Percentiles rank a stretch among this genome's conserved stretches.
Conservation (phyloP, 2,113 vertebrate genomes). For the Gymnarchus niloticus region DNA sequence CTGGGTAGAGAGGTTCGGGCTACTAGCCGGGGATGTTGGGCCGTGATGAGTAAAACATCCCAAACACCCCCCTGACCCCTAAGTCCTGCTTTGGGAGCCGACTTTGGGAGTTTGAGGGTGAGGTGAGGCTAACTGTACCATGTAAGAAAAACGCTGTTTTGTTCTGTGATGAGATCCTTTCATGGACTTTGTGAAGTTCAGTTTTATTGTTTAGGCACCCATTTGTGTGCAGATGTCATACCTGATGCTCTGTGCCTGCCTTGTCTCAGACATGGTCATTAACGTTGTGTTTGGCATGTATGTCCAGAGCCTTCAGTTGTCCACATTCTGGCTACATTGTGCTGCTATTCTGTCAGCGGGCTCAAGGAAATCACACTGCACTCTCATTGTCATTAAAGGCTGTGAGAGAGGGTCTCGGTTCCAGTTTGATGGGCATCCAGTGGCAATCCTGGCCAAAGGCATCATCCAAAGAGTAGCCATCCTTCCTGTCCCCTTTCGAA, state of each 20-base stretch:
- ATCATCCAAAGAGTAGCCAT: background rate
- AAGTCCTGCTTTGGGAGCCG: no score
- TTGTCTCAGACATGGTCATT: background rate
- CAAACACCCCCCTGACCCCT: background rate
- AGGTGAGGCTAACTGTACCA: background rate
- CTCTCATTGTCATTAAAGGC: background rate
- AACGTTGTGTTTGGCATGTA: background rate
- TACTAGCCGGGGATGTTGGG: background rate
- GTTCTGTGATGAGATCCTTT: background rate
- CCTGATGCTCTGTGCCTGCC: background rate
- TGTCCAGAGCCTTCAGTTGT: background rate
- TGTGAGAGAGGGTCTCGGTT: background rate
- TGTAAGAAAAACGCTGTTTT: background rate
- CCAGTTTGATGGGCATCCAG: background rate
- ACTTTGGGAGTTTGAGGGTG: no score
- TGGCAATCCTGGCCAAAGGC: background rate
- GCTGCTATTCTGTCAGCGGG: background rate
- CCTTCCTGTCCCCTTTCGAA: background rate
- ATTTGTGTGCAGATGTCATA: background rate
- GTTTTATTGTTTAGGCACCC: no score
- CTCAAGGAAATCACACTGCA: background rate
- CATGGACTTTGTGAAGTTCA: background rate
- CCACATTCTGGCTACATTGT: background rate
- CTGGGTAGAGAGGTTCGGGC: background rate
- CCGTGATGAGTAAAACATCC: background rate